phyloP scores from a whole-genome alignment of 2,797 vertebrate species.

The Triplophysa yarkandensis region DNA sequence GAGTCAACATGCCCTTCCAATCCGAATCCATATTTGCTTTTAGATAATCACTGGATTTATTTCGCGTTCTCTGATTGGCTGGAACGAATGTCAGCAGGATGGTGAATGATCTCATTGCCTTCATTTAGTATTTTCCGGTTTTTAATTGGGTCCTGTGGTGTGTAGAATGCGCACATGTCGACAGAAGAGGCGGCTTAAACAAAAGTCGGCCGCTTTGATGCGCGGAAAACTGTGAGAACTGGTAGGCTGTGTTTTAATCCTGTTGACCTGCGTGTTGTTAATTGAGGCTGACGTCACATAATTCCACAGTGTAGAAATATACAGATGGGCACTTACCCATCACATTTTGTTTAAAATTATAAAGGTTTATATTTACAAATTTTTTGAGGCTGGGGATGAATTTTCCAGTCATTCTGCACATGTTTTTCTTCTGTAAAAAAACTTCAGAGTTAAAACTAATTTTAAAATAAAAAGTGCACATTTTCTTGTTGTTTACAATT shows the following conservation, averaged over 20 bases:
- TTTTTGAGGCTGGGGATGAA: too few relatives aligned
- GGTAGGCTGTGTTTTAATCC: conserved; percentile 33
- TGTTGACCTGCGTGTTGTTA: conserved; percentile 37
- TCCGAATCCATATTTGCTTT: conserved; percentile 32
- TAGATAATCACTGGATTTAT: conserved; percentile 22
- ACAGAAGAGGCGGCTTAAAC: conserved; percentile 44
- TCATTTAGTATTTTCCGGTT: conserved; percentile 45
- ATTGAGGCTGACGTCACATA: conserved; percentile 50
- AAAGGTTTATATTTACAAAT: too few relatives aligned
- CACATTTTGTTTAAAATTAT: too few relatives aligned
- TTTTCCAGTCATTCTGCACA: too few relatives aligned
- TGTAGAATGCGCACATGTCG: conserved; percentile 35
- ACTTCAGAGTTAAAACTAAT: too few relatives aligned
- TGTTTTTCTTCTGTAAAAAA: too few relatives aligned
- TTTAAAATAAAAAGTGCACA: too few relatives aligned
- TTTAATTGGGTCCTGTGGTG: conserved; percentile 56
- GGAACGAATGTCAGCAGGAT: conserved; percentile 34
- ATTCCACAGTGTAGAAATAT: conserved; percentile 3
- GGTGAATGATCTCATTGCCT: conserved; percentile 47
- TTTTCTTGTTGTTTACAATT: too few relatives aligned
- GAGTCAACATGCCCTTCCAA: not conserved
- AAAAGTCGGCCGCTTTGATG: conserved; percentile 53
- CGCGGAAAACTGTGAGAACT: conserved; percentile 43
- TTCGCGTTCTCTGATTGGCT: conserved; percentile 45
- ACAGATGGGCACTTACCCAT: not conserved